phyloP scores from a whole-genome alignment of 1,140 invertebrate genomes.

The Procambarus virginalis region DNA sequence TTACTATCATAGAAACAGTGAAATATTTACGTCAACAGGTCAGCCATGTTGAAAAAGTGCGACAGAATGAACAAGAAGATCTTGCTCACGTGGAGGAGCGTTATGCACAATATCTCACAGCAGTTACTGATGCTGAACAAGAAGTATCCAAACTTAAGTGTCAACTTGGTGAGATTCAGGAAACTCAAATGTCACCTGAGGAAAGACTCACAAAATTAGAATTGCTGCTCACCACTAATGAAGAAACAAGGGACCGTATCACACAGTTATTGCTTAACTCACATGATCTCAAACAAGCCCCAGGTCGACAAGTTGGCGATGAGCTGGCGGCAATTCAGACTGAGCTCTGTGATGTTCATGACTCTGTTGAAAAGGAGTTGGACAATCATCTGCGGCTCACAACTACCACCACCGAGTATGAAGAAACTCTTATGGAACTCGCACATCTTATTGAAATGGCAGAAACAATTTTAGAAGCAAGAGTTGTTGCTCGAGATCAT shows the following conservation, averaged over 20 bases:
- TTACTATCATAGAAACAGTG: conserved; percentile 76
- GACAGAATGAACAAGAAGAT: conserved; percentile 50
- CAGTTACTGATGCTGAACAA: conserved; percentile 58
- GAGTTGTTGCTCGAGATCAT: conserved; percentile 83
- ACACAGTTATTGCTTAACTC: conserved; percentile 44
- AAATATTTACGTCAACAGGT: conserved; percentile 76
- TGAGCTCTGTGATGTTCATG: conserved; percentile 64
- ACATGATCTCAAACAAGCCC: conserved; percentile 28
- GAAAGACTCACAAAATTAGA: conserved; percentile 63
- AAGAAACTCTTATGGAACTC: conserved; percentile 89
- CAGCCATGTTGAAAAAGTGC: conserved; percentile 78
- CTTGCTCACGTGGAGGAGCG: conserved; percentile 38
- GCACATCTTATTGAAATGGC: conserved; percentile 87
- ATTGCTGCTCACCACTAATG: conserved; percentile 59
- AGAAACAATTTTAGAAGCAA: conserved; percentile 83
- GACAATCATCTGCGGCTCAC: conserved; percentile 83
- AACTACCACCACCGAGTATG: conserved; percentile 87
- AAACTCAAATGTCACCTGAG: conserved; percentile 54
- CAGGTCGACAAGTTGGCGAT: conserved; percentile 35
- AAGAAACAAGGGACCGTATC: conserved; percentile 56
- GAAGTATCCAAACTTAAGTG: conserved; percentile 62
- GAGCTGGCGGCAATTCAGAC: conserved; percentile 62
- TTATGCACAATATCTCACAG: conserved; percentile 40
- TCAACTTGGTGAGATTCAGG: conserved; percentile 59
- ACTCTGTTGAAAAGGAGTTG: conserved; percentile 80